These are phyloP conservation scores for Ascaphus truei DNA, from an alignment of 2,113 vertebrate genomes.

Conservation along the genomic window DNA sequence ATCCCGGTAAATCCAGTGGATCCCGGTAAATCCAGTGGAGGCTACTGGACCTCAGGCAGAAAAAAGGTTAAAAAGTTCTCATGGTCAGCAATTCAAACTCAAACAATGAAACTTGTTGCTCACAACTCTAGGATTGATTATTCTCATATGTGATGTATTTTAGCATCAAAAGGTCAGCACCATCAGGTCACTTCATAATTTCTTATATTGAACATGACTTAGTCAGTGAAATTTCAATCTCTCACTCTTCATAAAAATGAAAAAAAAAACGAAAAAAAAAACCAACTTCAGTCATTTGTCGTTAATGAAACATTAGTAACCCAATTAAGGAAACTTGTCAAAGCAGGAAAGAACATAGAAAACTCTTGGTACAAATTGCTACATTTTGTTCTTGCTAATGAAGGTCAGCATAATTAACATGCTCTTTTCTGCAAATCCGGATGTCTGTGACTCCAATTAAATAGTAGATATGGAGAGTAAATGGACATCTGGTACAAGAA, in stretches of 20 bases:
- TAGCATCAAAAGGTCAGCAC: neutral
- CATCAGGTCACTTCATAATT: neutral
- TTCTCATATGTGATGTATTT: too few relatives aligned
- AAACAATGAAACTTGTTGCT: too few relatives aligned
- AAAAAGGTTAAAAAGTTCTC: too few relatives aligned
- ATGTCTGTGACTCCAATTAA: neutral
- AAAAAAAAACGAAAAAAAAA: neutral
- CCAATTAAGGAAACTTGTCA: neutral
- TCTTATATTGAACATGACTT: neutral
- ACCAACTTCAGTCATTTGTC: neutral
- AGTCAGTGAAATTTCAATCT: neutral
- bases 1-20: too few relatives aligned
- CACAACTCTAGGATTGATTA: too few relatives aligned
- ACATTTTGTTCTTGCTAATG: neutral
- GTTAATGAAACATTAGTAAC: neutral
- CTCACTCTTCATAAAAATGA: neutral
- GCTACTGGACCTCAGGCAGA: too few relatives aligned
- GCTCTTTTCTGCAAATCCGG: neutral
- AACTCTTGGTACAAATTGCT: neutral
- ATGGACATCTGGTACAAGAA: too few relatives aligned
- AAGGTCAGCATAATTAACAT: neutral
- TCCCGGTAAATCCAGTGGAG: too few relatives aligned
- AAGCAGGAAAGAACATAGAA: neutral
- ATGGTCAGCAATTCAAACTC: too few relatives aligned
- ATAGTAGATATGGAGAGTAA: neutral